phyloP scores from a whole-genome alignment of 1,140 invertebrate species.

The Eupristina koningsbergeri region DNA sequence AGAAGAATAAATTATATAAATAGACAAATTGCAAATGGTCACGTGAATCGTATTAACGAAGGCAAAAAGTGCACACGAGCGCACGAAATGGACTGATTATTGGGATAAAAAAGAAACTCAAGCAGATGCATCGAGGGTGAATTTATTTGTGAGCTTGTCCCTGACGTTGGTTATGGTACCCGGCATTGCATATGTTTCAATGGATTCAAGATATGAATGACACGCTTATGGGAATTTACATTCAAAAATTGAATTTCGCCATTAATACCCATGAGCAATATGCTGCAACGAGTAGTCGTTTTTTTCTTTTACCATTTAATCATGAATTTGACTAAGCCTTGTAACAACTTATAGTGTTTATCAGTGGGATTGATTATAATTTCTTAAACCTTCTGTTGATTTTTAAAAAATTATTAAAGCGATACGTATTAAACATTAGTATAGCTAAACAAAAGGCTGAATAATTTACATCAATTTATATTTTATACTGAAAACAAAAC shows the following conservation, averaged over 20 bases:
- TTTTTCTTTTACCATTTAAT: background rate
- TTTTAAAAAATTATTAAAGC: too few species aligned
- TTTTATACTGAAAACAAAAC: too few species aligned
- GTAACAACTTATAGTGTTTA: too few species aligned
- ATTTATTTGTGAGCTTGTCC: background rate
- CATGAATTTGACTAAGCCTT: too few species aligned
- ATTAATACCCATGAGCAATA: slow-evolving; percentile 61
- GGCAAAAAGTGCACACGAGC: slow-evolving; percentile 55
- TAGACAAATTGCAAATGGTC: background rate
- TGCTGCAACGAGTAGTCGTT: slow-evolving; percentile 57
- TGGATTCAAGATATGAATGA: slow-evolving; percentile 6
- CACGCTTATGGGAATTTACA: slow-evolving; percentile 2
- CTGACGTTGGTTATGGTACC: too few species aligned
- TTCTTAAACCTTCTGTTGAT: too few species aligned
- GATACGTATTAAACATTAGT: too few species aligned
- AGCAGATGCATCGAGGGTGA: slow-evolving; percentile 59
- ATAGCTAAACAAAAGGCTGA: too few species aligned
- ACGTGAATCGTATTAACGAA: slow-evolving; percentile 19
- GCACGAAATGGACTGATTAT: slow-evolving; percentile 61
- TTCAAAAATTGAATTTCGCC: background rate
- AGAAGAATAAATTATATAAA: background rate
- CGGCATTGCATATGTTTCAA: background rate
- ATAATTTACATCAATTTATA: too few species aligned
- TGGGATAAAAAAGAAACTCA: slow-evolving; percentile 62
- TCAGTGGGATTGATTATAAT: too few species aligned